Evolutionary conservation across 2,113 vertebrate species (phyloP).

Genomic region (Indicator indicator): DNA sequence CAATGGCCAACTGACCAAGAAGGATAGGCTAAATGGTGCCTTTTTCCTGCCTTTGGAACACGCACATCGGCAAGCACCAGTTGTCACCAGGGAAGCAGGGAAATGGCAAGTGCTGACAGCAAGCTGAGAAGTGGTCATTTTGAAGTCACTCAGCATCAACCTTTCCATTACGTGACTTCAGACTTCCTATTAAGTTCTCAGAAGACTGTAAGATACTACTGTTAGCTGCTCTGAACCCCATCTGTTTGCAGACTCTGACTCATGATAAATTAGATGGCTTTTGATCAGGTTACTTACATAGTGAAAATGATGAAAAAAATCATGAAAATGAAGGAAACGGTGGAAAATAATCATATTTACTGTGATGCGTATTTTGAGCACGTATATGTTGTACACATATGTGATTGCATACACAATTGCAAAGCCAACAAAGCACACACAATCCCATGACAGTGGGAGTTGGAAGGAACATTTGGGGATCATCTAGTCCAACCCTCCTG

Average conservation of each 20-base stretch:
- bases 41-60: not conserved
- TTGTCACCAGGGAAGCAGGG: not conserved
- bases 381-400: no score
- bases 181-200: not conserved
- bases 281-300: not conserved
- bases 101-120: fast-evolving
- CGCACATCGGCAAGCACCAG: fast-evolving
- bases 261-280: not conserved
- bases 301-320: no score
- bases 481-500: no score
- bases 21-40: not conserved
- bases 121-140: not conserved
- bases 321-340: no score
- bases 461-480: no score
- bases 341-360: not conserved
- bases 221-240: not conserved
- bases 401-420: fast-evolving
- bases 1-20: not conserved
- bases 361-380: fast-evolving
- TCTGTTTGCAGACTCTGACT: not conserved
- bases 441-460: no score
- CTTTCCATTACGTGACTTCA: not conserved
- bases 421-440: not conserved
- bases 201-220: not conserved
- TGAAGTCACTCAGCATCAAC: not conserved